Percentiles rank a stretch among this genome's conserved stretches.
Evolutionary conservation across 2,888 invertebrate genomes (phyloP).

Genomic region (Polyommatus icarus): DNA sequence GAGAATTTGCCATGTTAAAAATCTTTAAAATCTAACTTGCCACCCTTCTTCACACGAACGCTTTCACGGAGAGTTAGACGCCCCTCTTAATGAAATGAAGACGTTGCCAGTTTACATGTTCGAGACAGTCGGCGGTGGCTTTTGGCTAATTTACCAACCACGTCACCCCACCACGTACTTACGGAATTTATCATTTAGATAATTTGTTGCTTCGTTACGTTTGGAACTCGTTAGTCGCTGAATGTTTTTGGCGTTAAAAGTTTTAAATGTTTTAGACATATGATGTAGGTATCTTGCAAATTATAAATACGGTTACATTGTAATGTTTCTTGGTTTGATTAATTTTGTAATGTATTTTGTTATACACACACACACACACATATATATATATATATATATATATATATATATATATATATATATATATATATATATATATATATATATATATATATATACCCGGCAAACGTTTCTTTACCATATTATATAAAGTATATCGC

Average conservation of each 20-base stretch:
- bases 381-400: too few species aligned
- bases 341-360: too few species aligned
- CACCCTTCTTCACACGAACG: slow-evolving; percentile 32
- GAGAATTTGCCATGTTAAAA: background rate
- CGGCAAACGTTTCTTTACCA: too few species aligned
- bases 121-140: slow-evolving; percentile 49
- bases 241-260: background rate
- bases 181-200: slow-evolving; percentile 34
- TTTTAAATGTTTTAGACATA: background rate
- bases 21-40: slow-evolving; percentile 33
- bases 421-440: too few species aligned
- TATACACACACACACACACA: too few species aligned
- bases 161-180: slow-evolving; percentile 34
- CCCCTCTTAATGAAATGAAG: slow-evolving; percentile 63
- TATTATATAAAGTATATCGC: too few species aligned
- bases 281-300: too few species aligned
- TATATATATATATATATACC: too few species aligned
- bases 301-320: too few species aligned
- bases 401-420: too few species aligned
- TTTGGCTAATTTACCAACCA: slow-evolving; percentile 48
- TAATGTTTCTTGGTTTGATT: too few species aligned
- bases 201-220: slow-evolving; percentile 30
- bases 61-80: slow-evolving; percentile 49
- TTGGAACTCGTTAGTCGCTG: background rate
- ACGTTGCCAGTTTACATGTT: slow-evolving; percentile 57